Conservation (phyloP, 2,113 vertebrate species). For the Lamprologus tigripictilis region DNA sequence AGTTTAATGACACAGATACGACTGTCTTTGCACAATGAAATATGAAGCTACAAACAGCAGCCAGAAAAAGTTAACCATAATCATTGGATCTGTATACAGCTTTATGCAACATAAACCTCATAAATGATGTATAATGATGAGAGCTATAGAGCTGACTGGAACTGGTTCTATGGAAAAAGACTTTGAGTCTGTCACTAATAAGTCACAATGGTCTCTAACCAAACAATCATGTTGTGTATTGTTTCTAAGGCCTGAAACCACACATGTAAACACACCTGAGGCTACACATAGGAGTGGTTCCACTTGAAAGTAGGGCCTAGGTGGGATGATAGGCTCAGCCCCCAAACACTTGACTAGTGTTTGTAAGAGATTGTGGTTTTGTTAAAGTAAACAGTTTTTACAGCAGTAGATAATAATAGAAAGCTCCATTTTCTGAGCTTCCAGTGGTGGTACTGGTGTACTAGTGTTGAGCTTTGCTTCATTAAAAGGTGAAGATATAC, state of each 20-base stretch:
- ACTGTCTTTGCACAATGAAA: not conserved
- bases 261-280: not conserved
- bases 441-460: not conserved
- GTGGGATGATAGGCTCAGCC: not conserved
- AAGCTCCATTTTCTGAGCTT: not conserved
- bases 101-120: not conserved
- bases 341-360: not conserved
- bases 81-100: not conserved
- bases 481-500: not conserved
- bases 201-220: not conserved
- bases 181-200: not conserved
- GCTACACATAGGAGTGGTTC: not conserved
- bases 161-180: not conserved
- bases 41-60: not conserved
- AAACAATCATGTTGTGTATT: fast-evolving
- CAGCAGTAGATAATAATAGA: not conserved
- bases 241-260: not conserved
- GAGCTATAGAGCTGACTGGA: not conserved
- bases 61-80: not conserved
- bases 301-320: not conserved
- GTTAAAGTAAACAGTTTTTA: not conserved
- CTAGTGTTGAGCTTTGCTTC: not conserved
- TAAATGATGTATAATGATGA: not conserved
- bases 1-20: not conserved
- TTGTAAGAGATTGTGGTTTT: not conserved